These are phyloP conservation scores for Scomber japonicus DNA, from an alignment of 2,113 vertebrate genomes.

Conservation along the genomic window DNA sequence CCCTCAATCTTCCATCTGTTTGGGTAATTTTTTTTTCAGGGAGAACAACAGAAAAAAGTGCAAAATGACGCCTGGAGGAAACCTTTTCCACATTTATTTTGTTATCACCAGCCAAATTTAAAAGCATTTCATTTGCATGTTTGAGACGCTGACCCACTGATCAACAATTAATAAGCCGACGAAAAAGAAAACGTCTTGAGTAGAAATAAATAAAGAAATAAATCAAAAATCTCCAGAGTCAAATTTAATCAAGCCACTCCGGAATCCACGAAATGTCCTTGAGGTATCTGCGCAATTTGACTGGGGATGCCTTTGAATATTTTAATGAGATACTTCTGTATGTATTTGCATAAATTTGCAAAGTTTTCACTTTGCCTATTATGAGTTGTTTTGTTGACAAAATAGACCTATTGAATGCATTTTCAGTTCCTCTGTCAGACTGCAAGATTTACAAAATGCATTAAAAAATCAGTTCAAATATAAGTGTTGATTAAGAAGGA, in stretches of 20 bases:
- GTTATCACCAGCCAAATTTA: background rate
- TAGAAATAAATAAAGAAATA: background rate
- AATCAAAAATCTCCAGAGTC: background rate
- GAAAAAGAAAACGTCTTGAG: background rate
- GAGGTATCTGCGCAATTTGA: background rate
- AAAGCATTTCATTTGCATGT: background rate
- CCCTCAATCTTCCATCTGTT: slow-evolving; percentile 40
- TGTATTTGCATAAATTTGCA: background rate
- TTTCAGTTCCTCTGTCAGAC: background rate
- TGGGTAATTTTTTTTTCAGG: slow-evolving; percentile 36
- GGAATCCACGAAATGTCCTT: background rate
- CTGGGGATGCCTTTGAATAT: background rate
- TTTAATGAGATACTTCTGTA: background rate
- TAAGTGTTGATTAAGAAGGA: background rate
- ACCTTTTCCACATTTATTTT: background rate
- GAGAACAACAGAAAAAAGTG: background rate
- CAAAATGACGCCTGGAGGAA: background rate
- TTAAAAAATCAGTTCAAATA: background rate
- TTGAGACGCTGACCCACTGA: slow-evolving; percentile 13
- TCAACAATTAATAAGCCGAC: background rate
- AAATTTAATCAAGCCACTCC: background rate
- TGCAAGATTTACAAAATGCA: background rate
- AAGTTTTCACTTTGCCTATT: background rate
- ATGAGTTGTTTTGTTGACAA: background rate
- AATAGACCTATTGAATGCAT: background rate